A percentile compares a stretch with the other conserved stretches of the same genome.
phyloP scores from a whole-genome alignment of 2,888 invertebrate genomes.

The Trichogramma dendrolimi region DNA sequence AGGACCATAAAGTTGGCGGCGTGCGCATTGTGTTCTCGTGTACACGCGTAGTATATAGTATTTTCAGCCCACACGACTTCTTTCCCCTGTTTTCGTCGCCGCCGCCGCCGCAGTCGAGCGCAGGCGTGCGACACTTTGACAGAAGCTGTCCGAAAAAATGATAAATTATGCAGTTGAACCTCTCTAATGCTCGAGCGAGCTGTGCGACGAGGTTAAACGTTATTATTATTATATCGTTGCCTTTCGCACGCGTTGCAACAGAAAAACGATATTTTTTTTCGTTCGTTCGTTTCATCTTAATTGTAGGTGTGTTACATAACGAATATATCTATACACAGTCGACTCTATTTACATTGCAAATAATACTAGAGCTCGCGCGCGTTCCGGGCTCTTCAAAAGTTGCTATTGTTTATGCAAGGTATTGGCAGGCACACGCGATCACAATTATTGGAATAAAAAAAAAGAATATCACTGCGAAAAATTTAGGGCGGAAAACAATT shows the following conservation, averaged over 20 bases:
- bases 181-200: neutral
- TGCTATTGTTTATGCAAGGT: conserved; percentile 9
- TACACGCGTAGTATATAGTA: conserved; percentile 11
- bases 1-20: conserved; percentile 23
- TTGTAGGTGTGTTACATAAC: too few relatives aligned
- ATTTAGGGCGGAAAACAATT: too few relatives aligned
- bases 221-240: too few relatives aligned
- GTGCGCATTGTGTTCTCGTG: conserved; percentile 20
- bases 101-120: too few relatives aligned
- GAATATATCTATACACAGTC: too few relatives aligned
- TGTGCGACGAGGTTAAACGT: too few relatives aligned
- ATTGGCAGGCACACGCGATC: conserved; percentile 16
- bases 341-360: conserved; percentile 10
- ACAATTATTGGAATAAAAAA: conserved; percentile 22
- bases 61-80: conserved; percentile 19
- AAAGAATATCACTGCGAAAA: neutral
- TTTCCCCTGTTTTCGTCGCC: conserved; percentile 10
- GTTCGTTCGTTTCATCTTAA: too few relatives aligned
- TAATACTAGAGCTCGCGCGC: neutral
- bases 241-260: too few relatives aligned
- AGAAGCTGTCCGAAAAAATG: conserved; percentile 5
- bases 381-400: neutral
- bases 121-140: conserved; percentile 7
- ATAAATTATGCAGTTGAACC: neutral
- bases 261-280: too few relatives aligned